Evolutionary conservation across 2,888 invertebrate species (phyloP).

Genomic region (Drosophila hamatofila): DNA sequence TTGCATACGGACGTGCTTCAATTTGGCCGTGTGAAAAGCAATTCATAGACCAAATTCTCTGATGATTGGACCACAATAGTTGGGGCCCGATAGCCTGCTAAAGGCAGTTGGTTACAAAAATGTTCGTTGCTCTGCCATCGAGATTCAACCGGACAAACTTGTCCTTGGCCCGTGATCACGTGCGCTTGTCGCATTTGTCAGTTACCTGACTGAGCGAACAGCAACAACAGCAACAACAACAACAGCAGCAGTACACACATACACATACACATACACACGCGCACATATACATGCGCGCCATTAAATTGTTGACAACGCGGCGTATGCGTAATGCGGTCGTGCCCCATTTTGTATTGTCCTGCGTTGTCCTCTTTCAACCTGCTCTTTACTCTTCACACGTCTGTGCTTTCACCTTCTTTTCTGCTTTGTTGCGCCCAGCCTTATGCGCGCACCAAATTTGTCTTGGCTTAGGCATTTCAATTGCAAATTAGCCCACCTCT

Average conservation of each 20-base stretch:
- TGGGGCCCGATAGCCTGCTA: background rate
- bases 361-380: slow-evolving; percentile 4
- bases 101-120: slow-evolving; percentile 8
- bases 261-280: slow-evolving; percentile 13
- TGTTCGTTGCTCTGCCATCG: slow-evolving; percentile 21
- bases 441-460: slow-evolving; percentile 57
- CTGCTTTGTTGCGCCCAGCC: slow-evolving; percentile 23
- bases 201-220: slow-evolving; percentile 17
- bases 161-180: slow-evolving; percentile 46
- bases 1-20: slow-evolving; percentile 10
- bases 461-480: slow-evolving; percentile 72
- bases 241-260: background rate
- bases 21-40: slow-evolving; percentile 1
- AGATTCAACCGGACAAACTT: slow-evolving; percentile 35
- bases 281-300: slow-evolving; percentile 16
- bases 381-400: slow-evolving; percentile 6
- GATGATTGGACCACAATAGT: slow-evolving; percentile 13
- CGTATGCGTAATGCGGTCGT: slow-evolving; percentile 68
- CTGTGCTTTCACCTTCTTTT: slow-evolving; percentile 1
- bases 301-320: slow-evolving; percentile 56
- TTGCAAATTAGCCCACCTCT: slow-evolving; percentile 69
- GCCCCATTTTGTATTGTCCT: slow-evolving; percentile 33
- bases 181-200: slow-evolving; percentile 59
- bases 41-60: background rate
- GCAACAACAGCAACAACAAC: background rate